Conservation (phyloP, 1,140 invertebrate species). For the Ectropis grisescens region DNA sequence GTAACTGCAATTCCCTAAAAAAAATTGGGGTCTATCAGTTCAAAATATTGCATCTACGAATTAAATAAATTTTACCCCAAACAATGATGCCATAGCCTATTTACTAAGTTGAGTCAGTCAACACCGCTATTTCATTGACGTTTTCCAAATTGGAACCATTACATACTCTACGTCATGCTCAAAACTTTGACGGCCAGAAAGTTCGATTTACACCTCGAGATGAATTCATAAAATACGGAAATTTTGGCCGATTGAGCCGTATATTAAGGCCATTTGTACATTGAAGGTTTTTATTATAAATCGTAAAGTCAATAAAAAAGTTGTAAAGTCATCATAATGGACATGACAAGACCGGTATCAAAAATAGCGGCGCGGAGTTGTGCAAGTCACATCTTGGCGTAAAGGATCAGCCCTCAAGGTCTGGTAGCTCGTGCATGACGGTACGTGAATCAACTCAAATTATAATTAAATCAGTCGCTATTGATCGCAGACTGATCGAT, state of each 20-base stretch:
- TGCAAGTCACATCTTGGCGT: slow-evolving; percentile 51
- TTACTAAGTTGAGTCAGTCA: too few species aligned
- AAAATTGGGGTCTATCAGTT: too few species aligned
- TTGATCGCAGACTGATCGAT: slow-evolving; percentile 5
- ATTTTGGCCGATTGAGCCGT: background rate
- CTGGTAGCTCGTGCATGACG: slow-evolving; percentile 40
- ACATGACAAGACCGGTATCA: slow-evolving; percentile 24
- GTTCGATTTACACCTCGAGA: too few species aligned
- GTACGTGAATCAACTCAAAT: slow-evolving; percentile 34
- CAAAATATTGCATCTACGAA: too few species aligned
- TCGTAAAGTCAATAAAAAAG: slow-evolving; percentile 9
- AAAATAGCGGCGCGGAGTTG: slow-evolving; percentile 45
- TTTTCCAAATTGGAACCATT: too few species aligned
- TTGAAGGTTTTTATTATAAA: slow-evolving; percentile 2
- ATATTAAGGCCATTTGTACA: background rate
- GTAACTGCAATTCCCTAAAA: too few species aligned
- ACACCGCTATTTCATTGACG: too few species aligned
- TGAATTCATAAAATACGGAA: slow-evolving; percentile 1
- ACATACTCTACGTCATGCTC: too few species aligned
- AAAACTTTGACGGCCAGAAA: too few species aligned
- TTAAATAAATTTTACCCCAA: too few species aligned
- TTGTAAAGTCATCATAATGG: slow-evolving; percentile 16
- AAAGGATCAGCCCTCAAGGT: slow-evolving; percentile 47
- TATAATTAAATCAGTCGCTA: slow-evolving; percentile 13
- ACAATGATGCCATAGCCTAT: too few species aligned